Evolutionary conservation across 1,140 invertebrate species (phyloP).

Genomic region (Sinella curviseta): DNA sequence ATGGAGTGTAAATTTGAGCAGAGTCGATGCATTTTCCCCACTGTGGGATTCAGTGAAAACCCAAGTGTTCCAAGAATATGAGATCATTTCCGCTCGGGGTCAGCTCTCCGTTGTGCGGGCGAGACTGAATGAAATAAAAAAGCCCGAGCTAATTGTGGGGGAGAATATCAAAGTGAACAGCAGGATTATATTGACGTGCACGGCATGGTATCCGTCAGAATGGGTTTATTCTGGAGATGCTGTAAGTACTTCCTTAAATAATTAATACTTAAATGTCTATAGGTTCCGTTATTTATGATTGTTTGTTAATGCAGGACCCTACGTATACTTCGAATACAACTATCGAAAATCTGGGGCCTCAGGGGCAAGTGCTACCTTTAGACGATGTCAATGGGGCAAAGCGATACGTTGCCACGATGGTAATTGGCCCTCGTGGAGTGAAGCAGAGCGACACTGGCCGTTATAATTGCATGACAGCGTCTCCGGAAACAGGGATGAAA

Average conservation of each 20-base stretch:
- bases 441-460: slow-evolving; percentile 29
- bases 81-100: not conserved
- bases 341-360: slow-evolving; percentile 28
- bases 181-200: slow-evolving; percentile 29
- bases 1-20: not conserved
- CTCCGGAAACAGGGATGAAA: slow-evolving; percentile 31
- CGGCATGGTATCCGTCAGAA: slow-evolving; percentile 18
- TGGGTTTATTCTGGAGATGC: slow-evolving; percentile 37
- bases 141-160: slow-evolving; percentile 27
- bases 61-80: slow-evolving; percentile 36
- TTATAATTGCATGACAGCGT: slow-evolving; percentile 37
- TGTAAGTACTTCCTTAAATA: not conserved
- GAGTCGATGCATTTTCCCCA: slow-evolving; percentile 20
- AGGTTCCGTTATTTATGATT: not conserved
- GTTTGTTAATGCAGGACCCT: not conserved
- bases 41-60: slow-evolving; percentile 39
- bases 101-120: not conserved
- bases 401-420: slow-evolving; percentile 29
- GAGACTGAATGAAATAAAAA: slow-evolving; percentile 4
- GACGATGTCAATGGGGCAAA: slow-evolving; percentile 35
- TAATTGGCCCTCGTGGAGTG: slow-evolving; percentile 28
- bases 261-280: not conserved
- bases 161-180: slow-evolving; percentile 15
- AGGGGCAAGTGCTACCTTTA: not conserved
- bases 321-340: slow-evolving; percentile 31